phyloP scores from a whole-genome alignment of 2,888 invertebrate species.

The Agonopterix subpropinquella region DNA sequence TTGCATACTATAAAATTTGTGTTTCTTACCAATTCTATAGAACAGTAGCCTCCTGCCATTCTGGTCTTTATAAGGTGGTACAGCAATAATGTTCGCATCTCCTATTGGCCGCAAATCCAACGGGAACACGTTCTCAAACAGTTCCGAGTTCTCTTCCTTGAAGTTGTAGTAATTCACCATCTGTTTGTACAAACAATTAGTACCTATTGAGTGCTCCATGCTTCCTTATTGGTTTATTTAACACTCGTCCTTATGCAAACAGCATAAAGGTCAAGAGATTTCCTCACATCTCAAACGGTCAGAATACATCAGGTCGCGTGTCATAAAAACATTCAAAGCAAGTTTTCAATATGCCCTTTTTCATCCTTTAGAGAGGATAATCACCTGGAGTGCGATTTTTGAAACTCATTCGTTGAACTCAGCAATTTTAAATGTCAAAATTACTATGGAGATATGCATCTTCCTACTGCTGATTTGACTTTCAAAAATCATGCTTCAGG shows the following conservation, averaged over 20 bases:
- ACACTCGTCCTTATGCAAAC: neutral
- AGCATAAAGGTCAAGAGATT: neutral
- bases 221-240: neutral
- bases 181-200: slow-evolving; percentile 41
- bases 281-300: neutral
- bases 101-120: slow-evolving; percentile 78
- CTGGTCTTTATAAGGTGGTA: slow-evolving; percentile 86
- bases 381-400: too few species aligned
- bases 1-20: neutral
- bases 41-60: slow-evolving; percentile 82
- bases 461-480: too few species aligned
- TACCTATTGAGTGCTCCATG: neutral
- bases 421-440: too few species aligned
- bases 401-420: too few species aligned
- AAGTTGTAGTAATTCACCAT: slow-evolving; percentile 85
- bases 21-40: slow-evolving; percentile 78
- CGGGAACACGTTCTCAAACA: slow-evolving; percentile 81
- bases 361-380: too few species aligned
- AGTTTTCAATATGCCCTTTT: too few species aligned
- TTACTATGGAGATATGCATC: too few species aligned
- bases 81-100: slow-evolving; percentile 80
- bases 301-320: neutral
- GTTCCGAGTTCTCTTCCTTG: slow-evolving; percentile 81
- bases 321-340: neutral
- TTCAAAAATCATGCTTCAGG: too few species aligned